Evolutionary conservation across 2,113 vertebrate species (phyloP), one percentile per base, ranked within the genome.

Genomic region (Zosterops hypoxanthus): DNA sequence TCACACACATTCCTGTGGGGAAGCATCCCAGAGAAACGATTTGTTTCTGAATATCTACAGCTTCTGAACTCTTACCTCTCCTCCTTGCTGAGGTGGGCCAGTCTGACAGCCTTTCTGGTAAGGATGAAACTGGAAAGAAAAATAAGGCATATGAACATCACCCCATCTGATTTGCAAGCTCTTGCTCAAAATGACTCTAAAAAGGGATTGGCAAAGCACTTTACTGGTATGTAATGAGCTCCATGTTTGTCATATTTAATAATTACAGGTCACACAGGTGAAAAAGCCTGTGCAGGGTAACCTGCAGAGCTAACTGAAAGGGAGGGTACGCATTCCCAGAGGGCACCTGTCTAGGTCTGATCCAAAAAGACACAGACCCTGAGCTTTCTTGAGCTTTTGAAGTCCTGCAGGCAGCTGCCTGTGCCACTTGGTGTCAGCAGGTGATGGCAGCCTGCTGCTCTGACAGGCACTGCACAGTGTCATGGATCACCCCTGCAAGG

Each of bases 121-220:
- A 99, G 98, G 88, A 99, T 99, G 96, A 99, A 99, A 69, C 99
- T 99, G 95, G 26, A 96, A 83, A 69, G 92, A 76, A 96, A 83
- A 93, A 77, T 17, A 94, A 2, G 25, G 22, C 18, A 42, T 5
- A 29, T 85, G 53, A 95, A 52, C 79, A 63, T 63, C 63, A 52
- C 28, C 28, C 7, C 28, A 25, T 55, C 26, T 71, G 64, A 80
- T 77, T 73, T 5, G 0, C 29, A 92, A 52, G 46, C 39, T 88
- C 76, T 33, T 71, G 28, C 59, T 71, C 20, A 0, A 50, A 91
- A 41, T 50, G 3, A 55, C 59, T 61, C 49, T 55, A 72, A 70
- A 87, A 81, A 72, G 17, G 47, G n/a, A 36, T 0, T 2, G 60
- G 25, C 18, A 72, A 64, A 95, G 24, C 49, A 69, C 14, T 92